Base-by-base conservation (phyloP, 2,888 invertebrate genomes). In the Catocala nupta region DNA sequence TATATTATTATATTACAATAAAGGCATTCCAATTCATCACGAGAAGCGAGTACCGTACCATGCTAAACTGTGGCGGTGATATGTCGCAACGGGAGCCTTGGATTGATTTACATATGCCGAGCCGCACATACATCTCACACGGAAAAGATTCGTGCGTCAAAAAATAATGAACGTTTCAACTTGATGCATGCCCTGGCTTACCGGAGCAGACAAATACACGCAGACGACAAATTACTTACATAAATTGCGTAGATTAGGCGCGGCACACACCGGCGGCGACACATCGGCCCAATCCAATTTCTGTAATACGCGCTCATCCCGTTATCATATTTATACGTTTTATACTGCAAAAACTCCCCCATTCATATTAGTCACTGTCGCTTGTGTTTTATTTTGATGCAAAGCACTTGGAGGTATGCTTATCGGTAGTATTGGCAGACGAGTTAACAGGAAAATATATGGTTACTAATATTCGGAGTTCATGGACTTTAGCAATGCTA, bases 231-330 rank as follows among this genome's bases (percentile, higher is more conserved):
- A 47, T 47, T 47, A 65, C 75, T 55, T 48, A 64, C 70, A 75
- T 75, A 64, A 72, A 75, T 71, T 73, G 62, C 34, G 53, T 10
- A 67, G 63, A 73, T 73, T 67, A 66, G 64, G 69, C 50, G 55
- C 51, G 47, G 16, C 4, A 9, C 13, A 47, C 47, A 47, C 42
- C 43, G 10, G 11, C 50, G 55, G 36, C 48, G 42, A 9, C 48
- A 13, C 51, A 33, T 25, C 5, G 10, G 16, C 34, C 44, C 47
- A 13, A 34, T 45, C 12, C 70, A 49, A 49, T 65, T 54, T 49
- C 25, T 60, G 16, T 61, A 61, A 55, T 61, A 61, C 55, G 16
- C 50, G 55, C 45, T 55, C 42, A 52, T 13, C 47, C 13, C 45
- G 33, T 55, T 55, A 60, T 50, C 60, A 54, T 54, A 52, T 47